Conservation (phyloP, 1,140 invertebrate genomes). For the Lamellibrachia luymesi region DNA sequence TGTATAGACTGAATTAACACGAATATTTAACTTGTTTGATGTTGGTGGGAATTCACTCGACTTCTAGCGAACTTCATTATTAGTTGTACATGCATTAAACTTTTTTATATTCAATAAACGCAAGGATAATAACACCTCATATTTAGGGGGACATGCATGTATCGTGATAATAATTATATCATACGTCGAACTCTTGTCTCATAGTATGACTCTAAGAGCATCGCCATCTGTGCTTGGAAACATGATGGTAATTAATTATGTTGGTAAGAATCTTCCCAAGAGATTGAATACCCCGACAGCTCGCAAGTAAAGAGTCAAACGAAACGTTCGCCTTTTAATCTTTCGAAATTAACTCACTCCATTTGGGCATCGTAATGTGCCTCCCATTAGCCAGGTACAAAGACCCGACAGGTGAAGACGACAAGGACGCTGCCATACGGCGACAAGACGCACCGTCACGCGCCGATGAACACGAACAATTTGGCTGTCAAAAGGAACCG, state of each 20-base stretch:
- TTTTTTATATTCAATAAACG: too few relatives aligned
- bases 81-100: too few relatives aligned
- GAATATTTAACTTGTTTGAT: too few relatives aligned
- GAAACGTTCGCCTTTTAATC: constrained; percentile 1
- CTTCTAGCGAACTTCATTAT: too few relatives aligned
- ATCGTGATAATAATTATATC: not conserved
- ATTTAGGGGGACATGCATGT: not conserved
- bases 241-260: not conserved
- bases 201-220: not conserved
- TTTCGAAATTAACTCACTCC: not conserved
- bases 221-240: not conserved
- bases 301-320: not conserved
- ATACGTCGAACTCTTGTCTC: not conserved
- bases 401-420: not conserved
- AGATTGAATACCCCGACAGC: not conserved
- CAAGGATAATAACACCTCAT: too few relatives aligned
- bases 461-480: not conserved
- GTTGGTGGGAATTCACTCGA: too few relatives aligned
- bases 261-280: not conserved
- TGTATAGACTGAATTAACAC: too few relatives aligned
- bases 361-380: not conserved
- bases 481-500: not conserved
- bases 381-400: not conserved
- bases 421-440: not conserved
- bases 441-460: not conserved